phyloP scores from a whole-genome alignment of 2,888 invertebrate genomes.

The Halictus quadricinctus region DNA sequence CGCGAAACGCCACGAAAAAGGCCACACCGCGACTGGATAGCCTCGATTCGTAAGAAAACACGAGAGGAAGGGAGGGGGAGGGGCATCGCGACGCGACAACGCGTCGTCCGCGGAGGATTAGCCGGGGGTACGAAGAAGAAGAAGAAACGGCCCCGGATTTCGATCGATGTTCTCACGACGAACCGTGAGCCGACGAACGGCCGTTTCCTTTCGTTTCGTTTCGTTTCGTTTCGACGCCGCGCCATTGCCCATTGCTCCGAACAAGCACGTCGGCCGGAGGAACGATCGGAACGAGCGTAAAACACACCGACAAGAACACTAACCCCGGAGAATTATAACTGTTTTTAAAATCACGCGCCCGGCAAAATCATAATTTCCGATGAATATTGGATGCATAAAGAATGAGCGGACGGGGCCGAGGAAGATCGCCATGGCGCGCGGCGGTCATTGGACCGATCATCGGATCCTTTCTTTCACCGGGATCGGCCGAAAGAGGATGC shows the following conservation, averaged over 20 bases:
- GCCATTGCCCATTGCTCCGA: not conserved
- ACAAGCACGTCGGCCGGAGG: constrained; percentile 30
- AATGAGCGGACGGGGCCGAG: not conserved
- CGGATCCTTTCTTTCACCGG: constrained; percentile 8
- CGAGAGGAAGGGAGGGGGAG: constrained; percentile 7
- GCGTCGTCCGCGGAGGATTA: constrained; percentile 57
- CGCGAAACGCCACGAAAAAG: constrained; percentile 55
- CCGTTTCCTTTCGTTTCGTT: constrained; percentile 31
- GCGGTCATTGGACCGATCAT: constrained; percentile 16
- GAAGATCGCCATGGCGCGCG: constrained; percentile 13
- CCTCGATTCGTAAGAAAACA: constrained; percentile 59
- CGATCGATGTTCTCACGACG: constrained; percentile 55
- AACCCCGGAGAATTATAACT: constrained; percentile 42
- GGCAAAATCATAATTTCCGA: constrained; percentile 40
- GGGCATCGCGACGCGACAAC: constrained; percentile 28
- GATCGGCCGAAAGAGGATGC: constrained; percentile 44
- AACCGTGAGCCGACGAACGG: not conserved
- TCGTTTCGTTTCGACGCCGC: constrained; percentile 7
- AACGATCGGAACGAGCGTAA: constrained; percentile 48
- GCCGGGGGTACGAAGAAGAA: constrained; percentile 5
- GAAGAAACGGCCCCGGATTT: constrained; percentile 53
- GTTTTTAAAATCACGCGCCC: constrained; percentile 41
- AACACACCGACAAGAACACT: constrained; percentile 50
- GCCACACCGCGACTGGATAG: constrained; percentile 19
- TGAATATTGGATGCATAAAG: constrained; percentile 28